A percentile compares a stretch with the other conserved stretches of the same genome.
These are phyloP conservation scores for Scaptomyza graminum DNA, from an alignment of 1,140 invertebrate genomes.

Conservation along the genomic window DNA sequence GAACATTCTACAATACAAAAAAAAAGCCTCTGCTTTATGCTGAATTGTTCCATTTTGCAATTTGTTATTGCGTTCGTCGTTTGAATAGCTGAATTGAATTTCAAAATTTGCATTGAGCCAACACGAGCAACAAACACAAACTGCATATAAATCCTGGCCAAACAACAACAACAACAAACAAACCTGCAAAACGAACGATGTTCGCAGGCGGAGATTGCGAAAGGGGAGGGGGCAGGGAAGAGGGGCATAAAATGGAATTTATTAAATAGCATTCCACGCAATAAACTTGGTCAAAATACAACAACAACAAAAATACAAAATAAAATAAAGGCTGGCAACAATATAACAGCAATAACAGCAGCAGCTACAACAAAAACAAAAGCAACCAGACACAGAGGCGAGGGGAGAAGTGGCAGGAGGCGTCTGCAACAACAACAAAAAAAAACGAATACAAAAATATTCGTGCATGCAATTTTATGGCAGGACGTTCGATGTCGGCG, in stretches of 20 bases:
- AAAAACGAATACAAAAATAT: constrained; percentile 60
- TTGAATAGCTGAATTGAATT: constrained; percentile 74
- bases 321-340: constrained; percentile 35
- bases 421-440: not conserved
- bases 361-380: constrained; percentile 30
- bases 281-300: constrained; percentile 66
- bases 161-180: constrained; percentile 11
- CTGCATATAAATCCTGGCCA: constrained; percentile 66
- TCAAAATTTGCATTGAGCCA: constrained; percentile 71
- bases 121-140: constrained; percentile 57
- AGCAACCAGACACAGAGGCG: constrained; percentile 4
- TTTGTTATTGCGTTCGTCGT: constrained; percentile 51
- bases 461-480: constrained; percentile 77
- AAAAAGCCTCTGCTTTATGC: not conserved
- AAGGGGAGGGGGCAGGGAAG: not conserved
- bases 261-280: constrained; percentile 81
- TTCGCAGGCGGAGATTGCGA: not conserved
- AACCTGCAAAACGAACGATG: constrained; percentile 1
- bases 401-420: not conserved
- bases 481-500: constrained; percentile 65
- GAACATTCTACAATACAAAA: too few relatives aligned
- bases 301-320: constrained; percentile 13
- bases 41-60: constrained; percentile 37
- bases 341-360: constrained; percentile 27
- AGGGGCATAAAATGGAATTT: constrained; percentile 70